Percentiles rank a stretch among this genome's conserved stretches.
Conservation (phyloP, 2,113 vertebrate species). For the Oncorhynchus keta region DNA sequence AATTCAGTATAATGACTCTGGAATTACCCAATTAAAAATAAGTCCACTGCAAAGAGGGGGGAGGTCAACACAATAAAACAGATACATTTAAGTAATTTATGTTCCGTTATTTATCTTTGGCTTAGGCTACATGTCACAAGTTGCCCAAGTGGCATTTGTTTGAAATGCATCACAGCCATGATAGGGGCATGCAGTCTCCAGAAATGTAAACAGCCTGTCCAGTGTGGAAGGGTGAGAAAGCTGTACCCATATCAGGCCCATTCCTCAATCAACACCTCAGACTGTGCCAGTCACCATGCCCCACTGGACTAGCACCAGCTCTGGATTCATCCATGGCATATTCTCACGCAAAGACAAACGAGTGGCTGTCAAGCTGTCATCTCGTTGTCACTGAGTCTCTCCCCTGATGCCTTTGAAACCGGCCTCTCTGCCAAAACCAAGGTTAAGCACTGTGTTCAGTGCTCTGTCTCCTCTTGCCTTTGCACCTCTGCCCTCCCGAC, state of each 20-base stretch:
- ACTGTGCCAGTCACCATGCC: constrained; percentile 24
- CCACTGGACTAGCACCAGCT: constrained; percentile 17
- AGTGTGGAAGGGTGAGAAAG: not conserved
- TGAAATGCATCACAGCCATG: not conserved
- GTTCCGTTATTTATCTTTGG: too few species aligned
- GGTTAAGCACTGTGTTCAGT: not conserved
- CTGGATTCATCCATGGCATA: constrained; percentile 30
- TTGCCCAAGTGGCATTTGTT: not conserved
- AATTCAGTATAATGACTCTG: too few species aligned
- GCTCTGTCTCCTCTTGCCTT: not conserved
- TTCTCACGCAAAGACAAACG: constrained; percentile 49
- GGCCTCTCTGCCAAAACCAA: not conserved
- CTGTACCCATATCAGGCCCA: not conserved
- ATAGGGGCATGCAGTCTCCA: not conserved
- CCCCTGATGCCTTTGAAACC: not conserved
- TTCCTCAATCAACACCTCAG: constrained; percentile 33
- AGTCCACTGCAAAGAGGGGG: too few species aligned
- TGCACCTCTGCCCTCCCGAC: not conserved
- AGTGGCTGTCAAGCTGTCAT: constrained; percentile 46
- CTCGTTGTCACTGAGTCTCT: not conserved
- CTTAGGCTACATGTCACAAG: not conserved
- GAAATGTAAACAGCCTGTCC: constrained; percentile 1
- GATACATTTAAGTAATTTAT: too few species aligned
- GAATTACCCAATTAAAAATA: too few species aligned
- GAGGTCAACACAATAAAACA: too few species aligned